Percentiles rank a stretch among this genome's conserved stretches.
phyloP scores from a whole-genome alignment of 2,888 invertebrate species.

The Rhingia campestris region DNA sequence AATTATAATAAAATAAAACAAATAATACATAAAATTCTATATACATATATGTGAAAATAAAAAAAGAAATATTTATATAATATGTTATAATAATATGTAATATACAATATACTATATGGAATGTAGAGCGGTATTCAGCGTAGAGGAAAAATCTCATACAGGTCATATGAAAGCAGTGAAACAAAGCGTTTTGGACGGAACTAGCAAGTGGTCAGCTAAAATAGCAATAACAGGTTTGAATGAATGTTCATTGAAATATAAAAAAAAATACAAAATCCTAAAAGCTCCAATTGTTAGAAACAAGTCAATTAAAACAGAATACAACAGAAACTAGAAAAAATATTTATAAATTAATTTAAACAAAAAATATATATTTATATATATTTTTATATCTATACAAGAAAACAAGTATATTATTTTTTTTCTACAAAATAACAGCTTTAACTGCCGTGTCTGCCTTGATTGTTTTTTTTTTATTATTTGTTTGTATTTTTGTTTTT shows the following conservation, averaged over 20 bases:
- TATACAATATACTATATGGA: constrained; percentile 58
- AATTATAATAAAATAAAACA: background rate
- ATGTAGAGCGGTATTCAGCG: constrained; percentile 95
- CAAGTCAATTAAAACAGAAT: constrained; percentile 30
- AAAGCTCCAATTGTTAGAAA: constrained; percentile 52
- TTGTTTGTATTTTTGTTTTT: constrained; percentile 14
- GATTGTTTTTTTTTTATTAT: constrained; percentile 13
- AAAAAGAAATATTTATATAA: constrained; percentile 21
- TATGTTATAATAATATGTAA: constrained; percentile 34
- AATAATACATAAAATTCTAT: constrained; percentile 1
- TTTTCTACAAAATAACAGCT: constrained; percentile 52
- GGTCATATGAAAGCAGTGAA: constrained; percentile 99
- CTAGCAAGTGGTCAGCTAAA: constrained; percentile 99
- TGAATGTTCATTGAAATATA: constrained; percentile 65
- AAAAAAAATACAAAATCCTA: constrained; percentile 46
- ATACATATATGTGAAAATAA: constrained; percentile 22
- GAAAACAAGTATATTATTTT: constrained; percentile 22
- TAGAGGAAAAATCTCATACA: constrained; percentile 95
- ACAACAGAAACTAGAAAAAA: constrained; percentile 51
- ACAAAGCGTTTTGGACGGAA: constrained; percentile 99
- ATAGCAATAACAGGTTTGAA: constrained; percentile 99
- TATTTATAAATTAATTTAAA: no score
- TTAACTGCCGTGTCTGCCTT: constrained; percentile 60
- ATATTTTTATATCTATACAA: constrained; percentile 8
- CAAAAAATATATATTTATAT: constrained; percentile 9